These are phyloP conservation scores for Escarpia spicata DNA, from an alignment of 2,888 invertebrate species.

Conservation along the genomic window DNA sequence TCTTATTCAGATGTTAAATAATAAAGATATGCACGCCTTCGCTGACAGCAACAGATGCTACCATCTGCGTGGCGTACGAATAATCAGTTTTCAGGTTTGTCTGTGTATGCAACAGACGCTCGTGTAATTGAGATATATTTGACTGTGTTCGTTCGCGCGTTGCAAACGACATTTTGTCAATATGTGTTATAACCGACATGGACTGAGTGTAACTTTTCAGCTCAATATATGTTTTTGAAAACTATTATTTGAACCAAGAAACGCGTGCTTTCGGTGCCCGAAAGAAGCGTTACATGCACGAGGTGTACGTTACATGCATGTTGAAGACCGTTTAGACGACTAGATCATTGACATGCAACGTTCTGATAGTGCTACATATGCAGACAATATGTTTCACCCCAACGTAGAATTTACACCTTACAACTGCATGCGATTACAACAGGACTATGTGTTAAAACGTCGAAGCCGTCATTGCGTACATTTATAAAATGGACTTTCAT, in stretches of 20 bases:
- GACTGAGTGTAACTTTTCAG: background rate
- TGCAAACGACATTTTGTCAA: background rate
- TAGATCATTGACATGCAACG: too few relatives aligned
- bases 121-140: background rate
- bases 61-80: background rate
- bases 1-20: background rate
- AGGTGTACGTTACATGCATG: too few relatives aligned
- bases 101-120: background rate
- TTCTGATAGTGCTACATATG: too few relatives aligned
- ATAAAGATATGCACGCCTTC: background rate
- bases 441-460: too few relatives aligned
- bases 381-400: too few relatives aligned
- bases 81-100: background rate
- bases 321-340: too few relatives aligned
- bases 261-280: background rate
- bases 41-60: too few relatives aligned
- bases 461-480: too few relatives aligned
- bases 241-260: background rate
- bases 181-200: background rate
- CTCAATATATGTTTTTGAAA: background rate
- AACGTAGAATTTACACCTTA: too few relatives aligned
- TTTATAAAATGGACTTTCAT: too few relatives aligned
- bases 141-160: background rate
- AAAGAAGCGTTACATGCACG: too few relatives aligned
- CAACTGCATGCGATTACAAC: too few relatives aligned